phyloP scores from a whole-genome alignment of 1,140 invertebrate genomes.

The Drosophila ercepeae region DNA sequence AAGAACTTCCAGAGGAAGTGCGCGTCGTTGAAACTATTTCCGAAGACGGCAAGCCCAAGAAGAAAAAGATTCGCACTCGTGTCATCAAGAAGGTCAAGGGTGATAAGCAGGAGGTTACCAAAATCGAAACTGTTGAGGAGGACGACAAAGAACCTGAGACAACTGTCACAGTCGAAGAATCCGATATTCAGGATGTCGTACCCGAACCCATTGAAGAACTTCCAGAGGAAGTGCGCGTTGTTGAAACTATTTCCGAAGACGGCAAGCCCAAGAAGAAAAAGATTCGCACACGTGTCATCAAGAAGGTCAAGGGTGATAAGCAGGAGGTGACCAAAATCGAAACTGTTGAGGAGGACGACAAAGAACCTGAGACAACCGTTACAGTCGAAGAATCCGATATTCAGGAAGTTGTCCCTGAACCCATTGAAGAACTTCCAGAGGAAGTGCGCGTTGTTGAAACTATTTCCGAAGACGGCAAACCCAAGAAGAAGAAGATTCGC shows the following conservation, averaged over 20 bases:
- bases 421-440: not conserved
- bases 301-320: not conserved
- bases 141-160: not conserved
- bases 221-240: not conserved
- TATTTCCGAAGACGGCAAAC: not conserved
- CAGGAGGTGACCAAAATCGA: not conserved
- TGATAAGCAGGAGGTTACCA: not conserved
- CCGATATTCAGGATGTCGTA: not conserved
- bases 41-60: not conserved
- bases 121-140: not conserved
- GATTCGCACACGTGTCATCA: not conserved
- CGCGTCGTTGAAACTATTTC: not conserved
- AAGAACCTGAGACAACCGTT: not conserved
- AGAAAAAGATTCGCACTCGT: not conserved
- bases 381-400: not conserved
- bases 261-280: not conserved
- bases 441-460: not conserved
- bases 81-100: not conserved
- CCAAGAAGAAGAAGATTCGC: not conserved
- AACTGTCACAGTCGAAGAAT: not conserved
- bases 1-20: not conserved
- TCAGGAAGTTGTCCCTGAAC: not conserved
- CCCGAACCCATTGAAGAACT: not conserved
- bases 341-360: not conserved
- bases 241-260: not conserved